These are phyloP conservation scores for Drosophila sordidula DNA, from an alignment of 2,888 invertebrate genomes.

Conservation along the genomic window DNA sequence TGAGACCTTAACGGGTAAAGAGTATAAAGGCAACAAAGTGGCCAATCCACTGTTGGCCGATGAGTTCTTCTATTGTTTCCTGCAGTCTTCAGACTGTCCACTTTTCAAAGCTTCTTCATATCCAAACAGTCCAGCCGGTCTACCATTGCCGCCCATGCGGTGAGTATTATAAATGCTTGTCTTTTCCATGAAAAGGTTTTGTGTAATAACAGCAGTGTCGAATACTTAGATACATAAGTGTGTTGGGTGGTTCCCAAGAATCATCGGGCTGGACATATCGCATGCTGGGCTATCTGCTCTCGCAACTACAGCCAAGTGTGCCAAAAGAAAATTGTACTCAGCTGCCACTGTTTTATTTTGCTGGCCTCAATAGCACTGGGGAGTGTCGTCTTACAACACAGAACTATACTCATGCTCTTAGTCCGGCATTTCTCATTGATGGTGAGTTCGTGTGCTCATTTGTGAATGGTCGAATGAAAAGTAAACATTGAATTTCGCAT, in stretches of 20 bases:
- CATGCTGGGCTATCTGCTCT: constrained; percentile 83
- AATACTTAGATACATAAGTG: constrained; percentile 83
- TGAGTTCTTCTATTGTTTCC: constrained; percentile 92
- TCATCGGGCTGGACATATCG: constrained; percentile 84
- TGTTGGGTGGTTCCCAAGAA: constrained; percentile 81
- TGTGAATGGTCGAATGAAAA: accelerated
- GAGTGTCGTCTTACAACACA: constrained; percentile 90
- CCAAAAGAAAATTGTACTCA: constrained; percentile 85
- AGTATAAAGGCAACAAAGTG: constrained; percentile 80
- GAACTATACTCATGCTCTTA: constrained; percentile 90
- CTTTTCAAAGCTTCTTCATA: constrained; percentile 87
- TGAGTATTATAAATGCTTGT: constrained; percentile 51
- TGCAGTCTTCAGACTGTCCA: constrained; percentile 90
- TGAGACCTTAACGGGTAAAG: constrained; percentile 86
- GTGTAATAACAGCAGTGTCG: not conserved
- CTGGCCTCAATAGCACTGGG: constrained; percentile 88
- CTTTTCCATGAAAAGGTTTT: not conserved
- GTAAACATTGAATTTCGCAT: not conserved
- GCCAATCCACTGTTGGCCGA: constrained; percentile 86
- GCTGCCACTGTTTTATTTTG: constrained; percentile 87
- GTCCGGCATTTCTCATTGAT: constrained; percentile 92
- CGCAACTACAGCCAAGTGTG: constrained; percentile 67
- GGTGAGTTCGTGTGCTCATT: constrained; percentile 85
- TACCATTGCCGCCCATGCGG: constrained; percentile 83
- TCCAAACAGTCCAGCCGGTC: constrained; percentile 85